phyloP scores from a whole-genome alignment of 2,888 invertebrate genomes.

The Pandemis heparana region DNA sequence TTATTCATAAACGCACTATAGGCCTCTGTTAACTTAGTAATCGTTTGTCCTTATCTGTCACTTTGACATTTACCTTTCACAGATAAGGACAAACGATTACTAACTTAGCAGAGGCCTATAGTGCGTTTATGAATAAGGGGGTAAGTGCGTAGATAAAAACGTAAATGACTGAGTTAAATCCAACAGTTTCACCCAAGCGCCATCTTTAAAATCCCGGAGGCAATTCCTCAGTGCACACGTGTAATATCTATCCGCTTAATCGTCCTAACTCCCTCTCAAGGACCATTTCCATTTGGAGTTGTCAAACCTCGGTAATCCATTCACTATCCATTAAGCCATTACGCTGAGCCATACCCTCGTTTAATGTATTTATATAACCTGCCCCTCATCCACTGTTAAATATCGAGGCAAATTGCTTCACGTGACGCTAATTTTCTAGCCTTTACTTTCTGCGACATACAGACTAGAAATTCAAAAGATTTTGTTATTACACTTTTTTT shows the following conservation, averaged over 20 bases:
- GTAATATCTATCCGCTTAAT: slow-evolving; percentile 4
- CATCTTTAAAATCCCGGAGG: not conserved
- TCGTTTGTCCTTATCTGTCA: no score
- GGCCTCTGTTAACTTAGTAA: no score
- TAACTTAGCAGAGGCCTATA: no score
- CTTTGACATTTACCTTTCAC: no score
- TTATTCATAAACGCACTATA: no score
- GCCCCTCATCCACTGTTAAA: slow-evolving; percentile 11
- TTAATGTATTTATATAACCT: slow-evolving; percentile 31
- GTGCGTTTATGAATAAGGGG: no score
- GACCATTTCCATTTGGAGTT: slow-evolving; percentile 32
- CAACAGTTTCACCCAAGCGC: no score
- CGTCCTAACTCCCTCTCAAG: slow-evolving; percentile 24
- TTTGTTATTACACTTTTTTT: no score
- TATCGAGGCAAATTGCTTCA: slow-evolving; percentile 8
- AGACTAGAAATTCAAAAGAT: not conserved
- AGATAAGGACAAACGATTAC: no score
- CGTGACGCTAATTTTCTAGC: slow-evolving; percentile 35
- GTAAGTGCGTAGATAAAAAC: no score
- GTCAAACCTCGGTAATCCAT: slow-evolving; percentile 36
- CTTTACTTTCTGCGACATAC: slow-evolving; percentile 33
- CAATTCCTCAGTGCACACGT: not conserved
- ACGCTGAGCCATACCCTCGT: slow-evolving; percentile 7
- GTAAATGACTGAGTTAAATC: no score
- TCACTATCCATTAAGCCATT: slow-evolving; percentile 32